These are phyloP conservation scores for Epistrophella euchroma DNA, from an alignment of 2,888 invertebrate species.

Conservation along the genomic window DNA sequence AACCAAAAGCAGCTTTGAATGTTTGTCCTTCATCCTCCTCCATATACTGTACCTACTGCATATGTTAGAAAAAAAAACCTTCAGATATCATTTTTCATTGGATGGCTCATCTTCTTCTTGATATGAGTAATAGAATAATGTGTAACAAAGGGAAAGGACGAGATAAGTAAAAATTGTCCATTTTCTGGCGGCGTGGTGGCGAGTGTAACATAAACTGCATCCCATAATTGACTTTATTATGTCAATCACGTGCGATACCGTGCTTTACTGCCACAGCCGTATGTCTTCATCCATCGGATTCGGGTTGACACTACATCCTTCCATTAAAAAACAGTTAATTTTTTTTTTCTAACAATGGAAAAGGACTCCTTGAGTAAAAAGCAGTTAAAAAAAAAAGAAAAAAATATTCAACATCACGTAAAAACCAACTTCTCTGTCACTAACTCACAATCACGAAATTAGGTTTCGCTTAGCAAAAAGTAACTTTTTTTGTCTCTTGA, in stretches of 20 bases:
- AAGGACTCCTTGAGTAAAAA: background rate
- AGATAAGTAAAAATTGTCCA: slow-evolving; percentile 32
- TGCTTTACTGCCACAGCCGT: background rate
- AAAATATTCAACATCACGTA: slow-evolving; percentile 49
- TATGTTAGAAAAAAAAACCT: background rate
- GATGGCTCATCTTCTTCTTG: slow-evolving; percentile 17
- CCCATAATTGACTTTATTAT: slow-evolving; percentile 71
- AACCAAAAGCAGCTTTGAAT: slow-evolving; percentile 25
- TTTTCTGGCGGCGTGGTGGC: background rate
- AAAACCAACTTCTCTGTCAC: slow-evolving; percentile 40
- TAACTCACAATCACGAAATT: slow-evolving; percentile 52
- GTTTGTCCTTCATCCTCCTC: slow-evolving; percentile 8
- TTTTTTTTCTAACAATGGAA: slow-evolving; percentile 2
- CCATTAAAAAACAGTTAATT: slow-evolving; percentile 50
- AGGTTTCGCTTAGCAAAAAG: slow-evolving; percentile 26
- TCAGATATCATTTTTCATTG: slow-evolving; percentile 18
- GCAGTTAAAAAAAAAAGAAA: slow-evolving; percentile 18
- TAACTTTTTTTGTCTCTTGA: slow-evolving; percentile 48
- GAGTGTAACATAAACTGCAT: slow-evolving; percentile 46
- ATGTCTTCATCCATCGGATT: slow-evolving; percentile 28
- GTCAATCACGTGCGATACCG: slow-evolving; percentile 69
- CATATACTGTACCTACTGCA: background rate
- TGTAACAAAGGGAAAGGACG: slow-evolving; percentile 21
- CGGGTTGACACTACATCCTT: slow-evolving; percentile 41
- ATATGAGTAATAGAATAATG: slow-evolving; percentile 2